These are phyloP conservation scores for Amyelois transitella DNA, from an alignment of 1,140 invertebrate genomes.

Conservation along the genomic window DNA sequence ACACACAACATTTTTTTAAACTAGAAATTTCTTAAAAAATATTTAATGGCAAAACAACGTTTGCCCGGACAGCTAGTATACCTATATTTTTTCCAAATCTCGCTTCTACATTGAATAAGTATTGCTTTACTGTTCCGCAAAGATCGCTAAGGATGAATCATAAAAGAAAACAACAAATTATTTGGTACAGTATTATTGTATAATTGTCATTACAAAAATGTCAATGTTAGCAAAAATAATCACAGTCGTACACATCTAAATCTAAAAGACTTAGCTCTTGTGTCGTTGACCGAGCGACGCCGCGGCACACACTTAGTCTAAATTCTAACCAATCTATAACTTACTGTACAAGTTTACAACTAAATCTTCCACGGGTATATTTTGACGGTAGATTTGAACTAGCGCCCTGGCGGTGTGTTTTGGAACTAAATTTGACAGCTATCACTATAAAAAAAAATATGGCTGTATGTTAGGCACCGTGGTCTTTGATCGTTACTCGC, in stretches of 20 bases:
- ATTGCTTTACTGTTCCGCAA: no score
- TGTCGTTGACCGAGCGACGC: neutral
- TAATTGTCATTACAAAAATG: slow-evolving; percentile 72
- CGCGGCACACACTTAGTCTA: slow-evolving; percentile 1
- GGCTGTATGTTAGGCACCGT: no score
- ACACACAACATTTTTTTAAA: no score
- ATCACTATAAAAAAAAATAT: neutral
- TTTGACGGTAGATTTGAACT: neutral
- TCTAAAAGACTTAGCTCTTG: slow-evolving; percentile 5
- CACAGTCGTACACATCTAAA: slow-evolving; percentile 66
- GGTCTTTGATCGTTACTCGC: no score
- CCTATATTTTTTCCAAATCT: no score
- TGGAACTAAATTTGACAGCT: neutral
- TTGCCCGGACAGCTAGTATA: no score
- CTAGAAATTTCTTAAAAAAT: no score
- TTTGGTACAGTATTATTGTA: slow-evolving; percentile 69
- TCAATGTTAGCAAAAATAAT: slow-evolving; percentile 73
- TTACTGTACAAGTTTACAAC: slow-evolving; percentile 38
- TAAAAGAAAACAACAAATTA: slow-evolving; percentile 33
- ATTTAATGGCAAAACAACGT: no score
- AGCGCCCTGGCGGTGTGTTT: neutral
- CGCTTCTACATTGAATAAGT: no score
- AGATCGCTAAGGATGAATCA: no score
- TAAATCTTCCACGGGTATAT: slow-evolving; percentile 19
- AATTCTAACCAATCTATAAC: slow-evolving; percentile 5